Percentiles rank a stretch among this genome's conserved stretches.
phyloP scores from a whole-genome alignment of 2,113 vertebrate species.

The Epinephelus moara region DNA sequence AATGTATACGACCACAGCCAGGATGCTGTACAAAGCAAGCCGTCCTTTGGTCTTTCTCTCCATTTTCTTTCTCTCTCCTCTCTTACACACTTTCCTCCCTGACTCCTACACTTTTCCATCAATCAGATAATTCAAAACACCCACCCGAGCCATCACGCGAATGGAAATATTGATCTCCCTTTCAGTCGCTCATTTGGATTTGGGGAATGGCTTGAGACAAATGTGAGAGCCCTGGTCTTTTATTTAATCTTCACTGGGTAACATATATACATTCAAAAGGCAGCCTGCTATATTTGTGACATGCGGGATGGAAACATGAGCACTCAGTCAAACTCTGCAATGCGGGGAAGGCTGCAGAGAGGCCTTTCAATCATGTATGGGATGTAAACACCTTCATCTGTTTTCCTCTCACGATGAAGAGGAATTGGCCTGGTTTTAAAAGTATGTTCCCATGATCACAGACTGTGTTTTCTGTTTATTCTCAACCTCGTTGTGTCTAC shows the following conservation, averaged over 20 bases:
- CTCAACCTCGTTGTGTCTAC: not conserved
- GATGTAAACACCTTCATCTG: slow-evolving; percentile 37
- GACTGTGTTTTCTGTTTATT: not conserved
- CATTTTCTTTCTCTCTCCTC: not conserved
- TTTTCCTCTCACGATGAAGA: slow-evolving; percentile 17
- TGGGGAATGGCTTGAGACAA: slow-evolving; percentile 34
- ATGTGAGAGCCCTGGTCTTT: slow-evolving; percentile 18
- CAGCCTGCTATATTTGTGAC: slow-evolving; percentile 1
- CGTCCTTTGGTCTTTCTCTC: not conserved
- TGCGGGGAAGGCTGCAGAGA: not conserved
- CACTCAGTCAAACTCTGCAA: not conserved
- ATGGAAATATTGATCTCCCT: slow-evolving; percentile 68
- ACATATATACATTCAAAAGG: slow-evolving; percentile 3
- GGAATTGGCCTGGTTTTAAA: not conserved
- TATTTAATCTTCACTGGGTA: slow-evolving; percentile 47
- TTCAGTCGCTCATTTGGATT: slow-evolving; percentile 24
- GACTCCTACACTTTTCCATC: slow-evolving; percentile 46
- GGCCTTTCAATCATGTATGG: slow-evolving; percentile 18
- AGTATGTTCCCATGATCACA: not conserved
- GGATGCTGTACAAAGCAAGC: not conserved
- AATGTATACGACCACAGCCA: slow-evolving; percentile 3
- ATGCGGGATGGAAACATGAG: not conserved
- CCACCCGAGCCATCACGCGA: slow-evolving; percentile 37
- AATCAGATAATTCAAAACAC: slow-evolving; percentile 64
- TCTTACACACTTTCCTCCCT: not conserved